Percentiles rank a stretch among this genome's conserved stretches.
phyloP scores from a whole-genome alignment of 2,888 invertebrate species.

The Rhagophthalmus giganteus region DNA sequence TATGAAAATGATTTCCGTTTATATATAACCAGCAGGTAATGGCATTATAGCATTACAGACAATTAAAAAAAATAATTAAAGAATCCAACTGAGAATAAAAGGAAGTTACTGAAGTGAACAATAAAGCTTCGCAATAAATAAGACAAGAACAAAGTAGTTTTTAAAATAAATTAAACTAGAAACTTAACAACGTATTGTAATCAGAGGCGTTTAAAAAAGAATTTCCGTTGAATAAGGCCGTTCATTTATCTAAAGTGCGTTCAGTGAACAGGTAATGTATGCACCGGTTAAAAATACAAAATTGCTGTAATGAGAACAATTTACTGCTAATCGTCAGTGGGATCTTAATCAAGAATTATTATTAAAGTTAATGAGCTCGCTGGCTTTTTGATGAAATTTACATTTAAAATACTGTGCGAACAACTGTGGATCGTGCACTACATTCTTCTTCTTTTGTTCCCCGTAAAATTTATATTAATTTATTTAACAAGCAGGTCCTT shows the following conservation, averaged over 20 bases:
- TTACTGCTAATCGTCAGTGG: constrained; percentile 57
- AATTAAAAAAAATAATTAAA: constrained; percentile 22
- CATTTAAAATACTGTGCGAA: constrained; percentile 40
- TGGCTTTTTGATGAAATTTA: constrained; percentile 49
- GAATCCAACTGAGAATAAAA: constrained; percentile 18
- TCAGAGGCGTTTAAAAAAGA: constrained; percentile 43
- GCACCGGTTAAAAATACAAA: constrained; percentile 58
- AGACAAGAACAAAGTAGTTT: constrained; percentile 26
- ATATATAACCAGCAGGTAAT: constrained; percentile 4
- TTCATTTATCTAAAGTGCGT: constrained; percentile 54
- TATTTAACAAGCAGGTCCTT: background rate
- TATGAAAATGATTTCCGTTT: constrained; percentile 13
- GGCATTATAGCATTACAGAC: constrained; percentile 11
- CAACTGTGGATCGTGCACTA: constrained; percentile 11
- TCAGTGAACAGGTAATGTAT: constrained; percentile 56
- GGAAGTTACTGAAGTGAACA: constrained; percentile 16
- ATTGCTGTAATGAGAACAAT: constrained; percentile 59
- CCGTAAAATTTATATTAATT: background rate
- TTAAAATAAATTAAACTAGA: constrained; percentile 30
- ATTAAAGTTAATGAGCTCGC: constrained; percentile 55
- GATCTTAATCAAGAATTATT: constrained; percentile 57
- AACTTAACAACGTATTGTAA: constrained; percentile 32
- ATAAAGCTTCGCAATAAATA: constrained; percentile 20
- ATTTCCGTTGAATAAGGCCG: constrained; percentile 52
- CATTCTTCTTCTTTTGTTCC: constrained; percentile 10